These are phyloP conservation scores for Ectemnius lituratus DNA, from an alignment of 2,888 invertebrate genomes.

Conservation along the genomic window DNA sequence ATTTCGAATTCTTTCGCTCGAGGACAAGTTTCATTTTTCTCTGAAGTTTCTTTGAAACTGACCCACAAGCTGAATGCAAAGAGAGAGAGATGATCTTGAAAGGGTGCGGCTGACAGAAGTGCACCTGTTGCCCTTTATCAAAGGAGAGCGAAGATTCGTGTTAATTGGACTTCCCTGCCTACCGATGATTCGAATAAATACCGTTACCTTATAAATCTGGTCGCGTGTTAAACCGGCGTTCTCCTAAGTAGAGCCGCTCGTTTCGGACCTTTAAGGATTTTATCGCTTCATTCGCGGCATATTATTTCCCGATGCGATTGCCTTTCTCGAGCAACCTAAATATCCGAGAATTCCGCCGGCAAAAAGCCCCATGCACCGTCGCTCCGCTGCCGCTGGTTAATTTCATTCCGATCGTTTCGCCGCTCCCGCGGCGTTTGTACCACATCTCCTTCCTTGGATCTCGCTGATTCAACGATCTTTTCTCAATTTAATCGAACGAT, in stretches of 20 bases:
- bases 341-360: background rate
- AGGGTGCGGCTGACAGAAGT: too few relatives aligned
- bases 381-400: too few relatives aligned
- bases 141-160: conserved; percentile 15
- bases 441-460: too few relatives aligned
- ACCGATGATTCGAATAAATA: conserved; percentile 14
- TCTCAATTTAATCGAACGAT: too few relatives aligned
- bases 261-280: conserved; percentile 42
- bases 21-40: background rate
- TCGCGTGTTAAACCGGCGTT: conserved; percentile 16
- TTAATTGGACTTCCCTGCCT: conserved; percentile 11
- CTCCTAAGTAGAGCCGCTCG: background rate
- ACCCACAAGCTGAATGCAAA: background rate
- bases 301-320: conserved; percentile 44
- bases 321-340: conserved; percentile 1
- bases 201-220: conserved; percentile 34
- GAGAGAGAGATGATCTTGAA: too few relatives aligned
- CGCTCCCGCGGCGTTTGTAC: background rate
- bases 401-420: conserved; percentile 6
- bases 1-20: background rate
- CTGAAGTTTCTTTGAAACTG: background rate
- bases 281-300: conserved; percentile 68
- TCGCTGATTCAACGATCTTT: too few relatives aligned
- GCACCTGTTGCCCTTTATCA: conserved; percentile 22
- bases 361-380: background rate